Conservation (phyloP, 1,140 invertebrate genomes). For the Heliconius nattereri region DNA sequence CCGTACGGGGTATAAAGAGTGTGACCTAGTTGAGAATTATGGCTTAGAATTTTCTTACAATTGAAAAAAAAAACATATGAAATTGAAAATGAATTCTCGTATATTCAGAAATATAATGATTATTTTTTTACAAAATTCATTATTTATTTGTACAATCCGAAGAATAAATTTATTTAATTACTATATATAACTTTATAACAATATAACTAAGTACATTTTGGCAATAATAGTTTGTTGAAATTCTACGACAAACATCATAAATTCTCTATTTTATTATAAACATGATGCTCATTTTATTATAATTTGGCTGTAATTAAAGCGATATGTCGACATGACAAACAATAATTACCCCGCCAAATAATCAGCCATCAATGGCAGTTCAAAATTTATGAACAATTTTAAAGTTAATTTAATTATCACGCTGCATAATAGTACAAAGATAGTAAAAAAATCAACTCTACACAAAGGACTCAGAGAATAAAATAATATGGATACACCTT, state of each 20-base stretch:
- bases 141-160: too few relatives aligned
- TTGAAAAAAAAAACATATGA: neutral
- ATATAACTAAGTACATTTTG: neutral
- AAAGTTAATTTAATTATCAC: slow-evolving; percentile 15
- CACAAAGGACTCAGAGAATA: neutral
- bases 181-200: too few relatives aligned
- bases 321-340: neutral
- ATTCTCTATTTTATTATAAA: neutral
- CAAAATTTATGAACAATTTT: slow-evolving; percentile 27
- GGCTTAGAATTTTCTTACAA: neutral
- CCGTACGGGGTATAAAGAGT: neutral
- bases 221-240: neutral
- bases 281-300: neutral
- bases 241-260: neutral
- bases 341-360: neutral
- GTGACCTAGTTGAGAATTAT: neutral
- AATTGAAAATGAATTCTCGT: neutral
- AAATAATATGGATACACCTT: neutral
- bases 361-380: slow-evolving; percentile 19
- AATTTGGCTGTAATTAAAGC: neutral
- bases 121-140: too few relatives aligned
- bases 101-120: neutral
- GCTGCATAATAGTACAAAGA: neutral
- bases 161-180: neutral
- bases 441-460: neutral